Conservation (phyloP, 2,113 vertebrate genomes). For the Nymphicus hollandicus region DNA sequence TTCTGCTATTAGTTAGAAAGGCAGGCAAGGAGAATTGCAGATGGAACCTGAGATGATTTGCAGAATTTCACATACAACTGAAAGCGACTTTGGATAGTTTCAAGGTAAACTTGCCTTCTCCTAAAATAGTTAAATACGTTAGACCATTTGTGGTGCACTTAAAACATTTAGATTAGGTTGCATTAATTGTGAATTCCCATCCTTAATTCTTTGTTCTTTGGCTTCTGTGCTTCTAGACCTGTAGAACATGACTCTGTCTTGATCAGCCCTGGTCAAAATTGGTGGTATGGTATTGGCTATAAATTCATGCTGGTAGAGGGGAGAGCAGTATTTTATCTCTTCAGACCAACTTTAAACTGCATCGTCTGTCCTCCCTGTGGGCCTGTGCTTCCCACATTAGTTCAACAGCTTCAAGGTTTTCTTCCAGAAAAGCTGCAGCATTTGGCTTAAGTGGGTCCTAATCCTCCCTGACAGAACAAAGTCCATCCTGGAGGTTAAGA, state of each 20-base stretch:
- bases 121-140: background rate
- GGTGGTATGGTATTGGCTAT: background rate
- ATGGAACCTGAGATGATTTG: background rate
- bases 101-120: background rate
- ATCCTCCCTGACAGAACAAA: background rate
- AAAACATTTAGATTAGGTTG: background rate
- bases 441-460: background rate
- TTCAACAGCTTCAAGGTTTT: background rate
- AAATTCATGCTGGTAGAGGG: background rate
- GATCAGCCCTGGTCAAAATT: background rate
- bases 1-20: background rate
- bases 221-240: background rate
- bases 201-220: background rate
- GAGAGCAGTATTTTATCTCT: background rate
- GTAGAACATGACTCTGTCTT: background rate
- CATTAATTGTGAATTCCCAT: background rate
- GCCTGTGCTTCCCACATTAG: background rate
- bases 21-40: background rate
- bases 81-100: background rate
- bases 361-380: fast-evolving
- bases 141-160: background rate
- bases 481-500: background rate
- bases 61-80: background rate
- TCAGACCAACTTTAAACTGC: background rate
- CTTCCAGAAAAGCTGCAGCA: background rate